These are phyloP conservation scores for Saccostrea cuccullata DNA, from an alignment of 1,140 invertebrate species.

Conservation along the genomic window DNA sequence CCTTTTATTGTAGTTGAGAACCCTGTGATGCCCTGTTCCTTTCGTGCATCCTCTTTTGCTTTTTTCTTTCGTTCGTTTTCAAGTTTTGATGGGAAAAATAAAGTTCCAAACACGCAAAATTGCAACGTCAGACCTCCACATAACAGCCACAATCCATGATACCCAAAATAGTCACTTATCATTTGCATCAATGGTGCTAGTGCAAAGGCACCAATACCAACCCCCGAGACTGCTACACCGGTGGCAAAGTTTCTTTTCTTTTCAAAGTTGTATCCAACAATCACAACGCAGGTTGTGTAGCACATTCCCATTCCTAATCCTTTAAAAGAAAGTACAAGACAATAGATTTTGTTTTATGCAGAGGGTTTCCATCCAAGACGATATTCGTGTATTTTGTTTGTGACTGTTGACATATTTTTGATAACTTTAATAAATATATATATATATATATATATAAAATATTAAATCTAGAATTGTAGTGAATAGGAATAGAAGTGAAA, in stretches of 20 bases:
- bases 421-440: no score
- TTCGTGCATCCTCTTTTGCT: neutral
- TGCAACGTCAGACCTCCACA: conserved; percentile 24
- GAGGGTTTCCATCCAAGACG: no score
- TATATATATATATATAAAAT: no score
- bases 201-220: conserved; percentile 22
- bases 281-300: conserved; percentile 18
- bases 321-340: neutral
- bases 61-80: conserved; percentile 7
- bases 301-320: conserved; percentile 29
- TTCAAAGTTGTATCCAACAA: conserved; percentile 40
- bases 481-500: no score
- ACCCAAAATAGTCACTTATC: conserved; percentile 28
- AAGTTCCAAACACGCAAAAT: conserved; percentile 14
- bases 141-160: conserved; percentile 26
- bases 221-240: conserved; percentile 36
- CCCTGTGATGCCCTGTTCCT: neutral
- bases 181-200: conserved; percentile 12
- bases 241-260: conserved; percentile 43
- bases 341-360: no score
- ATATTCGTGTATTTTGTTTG: no score
- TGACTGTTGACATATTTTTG: no score
- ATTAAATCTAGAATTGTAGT: no score
- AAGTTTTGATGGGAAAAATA: conserved; percentile 30
- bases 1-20: neutral